Base-by-base conservation (phyloP, 2,888 invertebrate genomes). In the Lamproptera curius region DNA sequence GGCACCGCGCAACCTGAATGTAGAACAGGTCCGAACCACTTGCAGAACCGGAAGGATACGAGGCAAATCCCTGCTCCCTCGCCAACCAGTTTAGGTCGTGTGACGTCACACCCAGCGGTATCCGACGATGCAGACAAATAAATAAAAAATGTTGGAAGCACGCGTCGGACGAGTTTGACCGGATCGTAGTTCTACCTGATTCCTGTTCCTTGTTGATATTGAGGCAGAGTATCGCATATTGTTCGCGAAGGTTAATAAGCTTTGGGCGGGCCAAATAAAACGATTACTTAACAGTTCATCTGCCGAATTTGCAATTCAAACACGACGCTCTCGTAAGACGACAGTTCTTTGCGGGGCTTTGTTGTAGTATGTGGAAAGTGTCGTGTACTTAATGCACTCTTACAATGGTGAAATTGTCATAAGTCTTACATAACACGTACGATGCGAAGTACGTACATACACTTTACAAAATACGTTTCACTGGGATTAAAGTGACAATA, bases 91-190 rank as follows among this genome's bases (percentile, higher is more conserved):
- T 87, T 86, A 87, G 87, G 85, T 86, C 72, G 85, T 70, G 73
- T 86, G 85, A 86, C 86, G 87, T 86, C 86, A 86, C 82, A 62
- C 80, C 76, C 85, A 85, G 86, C 86, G 86, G 86, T 85, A 85
- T 77, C 80, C 78, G 77, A 83, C 85, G 81, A 72, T 84, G 81
- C 86, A 85, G 80, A 86, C 84, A 83, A 87, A 86, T 86, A 87
- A 87, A 85, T 83, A 85, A 86, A 86, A 87, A 87, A 83, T 85
- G 85, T 83, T 86, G 86, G 83, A 84, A 86, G 85, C 86, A 86
- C 87, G 83, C 85, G 84, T 79, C 70, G 76, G 86, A 87, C 87
- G 82, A 81, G 87, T 87, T 86, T 81, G 79, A 86, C 86, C 81
- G 84, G 85, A 86, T 85, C 81, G 87, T 86, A 85, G 86, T 79